Base-by-base conservation (phyloP, 64 coral and sea anemone species). In the Acropora tenuis region DNA sequence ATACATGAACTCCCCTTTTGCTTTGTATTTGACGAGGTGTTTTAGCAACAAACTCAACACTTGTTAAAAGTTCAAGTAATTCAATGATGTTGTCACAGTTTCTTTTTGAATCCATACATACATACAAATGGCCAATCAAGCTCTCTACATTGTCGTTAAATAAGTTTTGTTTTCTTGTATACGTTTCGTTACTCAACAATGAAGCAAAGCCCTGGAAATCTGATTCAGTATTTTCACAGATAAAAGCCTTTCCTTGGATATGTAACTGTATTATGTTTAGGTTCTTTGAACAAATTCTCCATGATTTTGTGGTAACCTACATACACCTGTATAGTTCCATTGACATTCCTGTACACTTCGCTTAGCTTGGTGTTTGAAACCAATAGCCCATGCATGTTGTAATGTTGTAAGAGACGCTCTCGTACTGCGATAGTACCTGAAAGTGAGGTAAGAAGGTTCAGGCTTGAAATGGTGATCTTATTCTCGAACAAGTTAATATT, bases 211-310 rank as follows among this genome's bases (percentile, higher is more conserved):
- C 16, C 8, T 60, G 17, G 50, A 81, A 57, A 81, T 81, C 58
- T 12, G 48, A 60, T 9, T 30, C 48, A 59, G 48, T 57, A n/a
- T 81, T 81, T 53, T 81, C 49, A 13, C 20, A n/a, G 49, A 81
- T 50, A 53, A 57, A 81, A 8, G 79, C 79, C 20, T 59, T 11
- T 30, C 79, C 79, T 59, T 81, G 47, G 20, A 81, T 81, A n/a
- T 81, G 59, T 30, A 81, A 40, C 17, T 59, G 49, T 50, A 57
- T 81, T 40, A 81, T 59, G 49, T 81, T 81, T 9, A 81, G 50
- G 58, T 81, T 11, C 49, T 59, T 81, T 57, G 48, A 57, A 11
- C 8, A 17, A 18, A 81, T 59, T 7, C 49, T 45, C 4, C 3
- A 81, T n/a, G 59, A 81, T 41, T 81, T 19, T 0, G 79, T 50